These are phyloP conservation scores for Glaucopsyche alexis DNA, from an alignment of 2,888 invertebrate species.

Conservation along the genomic window DNA sequence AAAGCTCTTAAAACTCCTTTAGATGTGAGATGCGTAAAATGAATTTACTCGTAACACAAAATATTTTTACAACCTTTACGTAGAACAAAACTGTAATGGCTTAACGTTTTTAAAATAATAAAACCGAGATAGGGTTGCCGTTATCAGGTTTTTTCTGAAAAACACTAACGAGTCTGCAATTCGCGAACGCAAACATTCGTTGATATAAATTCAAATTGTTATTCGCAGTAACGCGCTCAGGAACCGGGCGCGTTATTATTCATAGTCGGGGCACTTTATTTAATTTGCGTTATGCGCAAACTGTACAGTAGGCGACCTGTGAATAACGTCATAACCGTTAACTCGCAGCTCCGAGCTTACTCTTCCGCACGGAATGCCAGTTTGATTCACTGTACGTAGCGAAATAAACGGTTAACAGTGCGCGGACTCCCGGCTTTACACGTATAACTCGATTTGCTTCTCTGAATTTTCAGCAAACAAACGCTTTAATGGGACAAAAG, in stretches of 20 bases:
- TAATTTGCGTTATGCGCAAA: conserved; percentile 71
- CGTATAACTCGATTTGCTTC: conserved; percentile 73
- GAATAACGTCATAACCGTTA: conserved; percentile 31
- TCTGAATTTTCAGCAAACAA: conserved; percentile 65
- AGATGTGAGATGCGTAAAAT: not conserved
- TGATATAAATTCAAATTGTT: conserved; percentile 36
- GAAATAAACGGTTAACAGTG: conserved; percentile 66
- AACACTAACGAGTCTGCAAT: conserved; percentile 24
- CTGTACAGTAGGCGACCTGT: conserved; percentile 37
- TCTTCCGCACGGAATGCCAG: conserved; percentile 2
- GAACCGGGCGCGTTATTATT: conserved; percentile 50
- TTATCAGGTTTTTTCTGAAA: not conserved
- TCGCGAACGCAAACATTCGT: conserved; percentile 18
- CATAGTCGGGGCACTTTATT: conserved; percentile 69
- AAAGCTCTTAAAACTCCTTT: not conserved
- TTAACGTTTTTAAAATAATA: not conserved
- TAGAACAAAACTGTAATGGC: not conserved
- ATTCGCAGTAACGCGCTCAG: conserved; percentile 40
- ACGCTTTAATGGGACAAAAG: conserved; percentile 62
- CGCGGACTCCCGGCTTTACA: conserved; percentile 59
- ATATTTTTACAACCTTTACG: not conserved
- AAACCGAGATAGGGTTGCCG: not conserved
- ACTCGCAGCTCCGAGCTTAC: conserved; percentile 9
- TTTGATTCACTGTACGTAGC: conserved; percentile 50
- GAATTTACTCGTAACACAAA: too few relatives aligned